Percentiles rank a stretch among this genome's conserved stretches.
Conservation (phyloP, 1,140 invertebrate genomes). For the Heliothis virescens region DNA sequence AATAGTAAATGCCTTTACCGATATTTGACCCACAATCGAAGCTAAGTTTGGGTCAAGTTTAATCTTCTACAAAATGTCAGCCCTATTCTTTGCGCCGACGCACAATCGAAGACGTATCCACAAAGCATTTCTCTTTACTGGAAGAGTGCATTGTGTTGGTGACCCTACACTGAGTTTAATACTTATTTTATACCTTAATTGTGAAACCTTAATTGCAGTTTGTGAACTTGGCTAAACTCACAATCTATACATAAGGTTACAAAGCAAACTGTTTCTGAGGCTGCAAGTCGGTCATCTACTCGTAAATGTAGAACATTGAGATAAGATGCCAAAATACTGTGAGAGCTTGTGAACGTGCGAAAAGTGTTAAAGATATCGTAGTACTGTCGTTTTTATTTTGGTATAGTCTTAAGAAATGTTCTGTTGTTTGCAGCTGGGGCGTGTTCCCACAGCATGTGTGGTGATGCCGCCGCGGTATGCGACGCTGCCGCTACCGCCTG, state of each 20-base stretch:
- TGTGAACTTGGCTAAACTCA: neutral
- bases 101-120: neutral
- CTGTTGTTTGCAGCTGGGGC: slow-evolving; percentile 63
- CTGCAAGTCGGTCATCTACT: neutral
- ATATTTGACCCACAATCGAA: neutral
- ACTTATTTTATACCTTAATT: slow-evolving; percentile 2
- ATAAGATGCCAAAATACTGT: neutral
- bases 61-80: neutral
- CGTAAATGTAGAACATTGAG: neutral
- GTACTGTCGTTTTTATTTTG: too few species aligned
- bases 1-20: neutral
- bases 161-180: neutral
- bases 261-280: neutral
- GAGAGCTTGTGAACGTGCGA: too few species aligned
- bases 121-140: neutral
- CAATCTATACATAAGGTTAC: too few species aligned
- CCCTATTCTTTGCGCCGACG: neutral
- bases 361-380: too few species aligned
- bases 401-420: too few species aligned
- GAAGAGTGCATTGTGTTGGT: neutral
- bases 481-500: slow-evolving; percentile 75
- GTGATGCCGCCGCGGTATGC: slow-evolving; percentile 76
- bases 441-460: slow-evolving; percentile 71
- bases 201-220: slow-evolving; percentile 14
- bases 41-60: neutral